Base-by-base conservation (phyloP, 2,797 vertebrate species). In the Aldrovandia affinis region DNA sequence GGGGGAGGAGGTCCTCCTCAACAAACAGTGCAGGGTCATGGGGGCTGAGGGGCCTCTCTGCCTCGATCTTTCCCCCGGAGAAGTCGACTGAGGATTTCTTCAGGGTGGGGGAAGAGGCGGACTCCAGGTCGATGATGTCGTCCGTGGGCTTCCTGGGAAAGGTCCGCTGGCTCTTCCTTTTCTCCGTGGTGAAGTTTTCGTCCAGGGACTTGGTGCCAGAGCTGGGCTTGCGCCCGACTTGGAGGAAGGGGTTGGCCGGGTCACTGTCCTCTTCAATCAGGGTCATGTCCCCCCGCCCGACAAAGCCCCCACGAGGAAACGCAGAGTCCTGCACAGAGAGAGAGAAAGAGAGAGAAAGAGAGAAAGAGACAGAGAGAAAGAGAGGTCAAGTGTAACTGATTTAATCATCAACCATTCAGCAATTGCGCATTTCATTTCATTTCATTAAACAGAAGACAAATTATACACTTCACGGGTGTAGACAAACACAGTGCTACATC, bases 111-210 rank as follows among this genome's bases (percentile, higher is more conserved):
- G 83, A 55, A 14, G 88, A 81, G 0, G 42, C 63, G 12, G 87
- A 0, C 0, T 88, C 88, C 81, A 83, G 87, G 81, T 86, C 82
- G 3, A 89, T 0, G 14, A 83, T 84, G 73, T 82, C 73, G 75
- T 68, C 4, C 0, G 63, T 22, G 0, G 89, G 86, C 78, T 92
- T 92, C 80, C 47, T 0, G 0, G 81, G 86, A 85, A 85, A 77
- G 0, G 61, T n/a, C 79, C 57, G 42, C 61, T 36, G 10, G 10
- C 42, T 82, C 0, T 57, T 33, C 42, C 82, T 80, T 87, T 92
- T 94, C 63, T 88, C 86, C 0, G 22, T 87, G 30, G 89, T 90
- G 78, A 88, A 0, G 0, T 91, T 93, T 86, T 94, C 89, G 36
- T 90, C 59, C 0, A 8, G 18, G 18, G 78, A 79, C 4, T 82